A percentile compares a stretch with the other conserved stretches of the same genome.
Conservation (phyloP, 2,113 vertebrate species). For the Tamias sibiricus region DNA sequence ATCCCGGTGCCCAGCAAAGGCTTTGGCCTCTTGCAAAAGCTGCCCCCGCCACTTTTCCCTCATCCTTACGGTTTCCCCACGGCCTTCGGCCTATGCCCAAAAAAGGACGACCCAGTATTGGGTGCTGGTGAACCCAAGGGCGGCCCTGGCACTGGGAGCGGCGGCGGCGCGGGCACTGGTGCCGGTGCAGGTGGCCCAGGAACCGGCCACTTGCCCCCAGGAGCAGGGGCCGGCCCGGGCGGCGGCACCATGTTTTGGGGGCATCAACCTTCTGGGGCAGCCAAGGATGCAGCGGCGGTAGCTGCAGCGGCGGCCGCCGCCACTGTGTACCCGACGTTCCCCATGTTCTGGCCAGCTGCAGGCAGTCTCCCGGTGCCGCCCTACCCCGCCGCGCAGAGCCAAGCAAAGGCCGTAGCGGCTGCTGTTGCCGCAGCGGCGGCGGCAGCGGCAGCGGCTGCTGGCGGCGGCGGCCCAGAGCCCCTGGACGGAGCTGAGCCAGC, state of each 20-base stretch:
- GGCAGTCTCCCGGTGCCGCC: slow-evolving; percentile 91
- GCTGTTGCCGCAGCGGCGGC: slow-evolving; percentile 86
- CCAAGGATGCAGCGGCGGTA: slow-evolving; percentile 79
- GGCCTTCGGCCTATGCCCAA: slow-evolving; percentile 95
- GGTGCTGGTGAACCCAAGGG: slow-evolving; percentile 82
- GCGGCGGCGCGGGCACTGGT: slow-evolving; percentile 64
- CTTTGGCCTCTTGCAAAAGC: slow-evolving; percentile 94
- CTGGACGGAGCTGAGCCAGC: slow-evolving; percentile 85
- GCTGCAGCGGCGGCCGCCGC: slow-evolving; percentile 77
- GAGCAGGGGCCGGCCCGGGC: slow-evolving; percentile 76
- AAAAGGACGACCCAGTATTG: slow-evolving; percentile 91
- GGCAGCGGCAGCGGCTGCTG: slow-evolving; percentile 79
- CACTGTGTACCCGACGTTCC: slow-evolving; percentile 94
- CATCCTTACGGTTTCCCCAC: slow-evolving; percentile 94
- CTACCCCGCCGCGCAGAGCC: slow-evolving; percentile 87
- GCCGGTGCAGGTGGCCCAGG: slow-evolving; percentile 85
- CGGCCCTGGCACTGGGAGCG: slow-evolving; percentile 74
- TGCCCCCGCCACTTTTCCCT: slow-evolving; percentile 95
- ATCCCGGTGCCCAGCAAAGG: slow-evolving; percentile 97
- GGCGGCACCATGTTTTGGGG: slow-evolving; percentile 86
- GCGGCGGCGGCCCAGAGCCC: slow-evolving; percentile 89
- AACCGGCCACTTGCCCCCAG: slow-evolving; percentile 78
- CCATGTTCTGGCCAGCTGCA: slow-evolving; percentile 95
- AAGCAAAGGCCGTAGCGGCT: slow-evolving; percentile 89
- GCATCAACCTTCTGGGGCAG: slow-evolving; percentile 78